Conservation (phyloP, 2,888 invertebrate species). For the Thecocarcelia acutangulata region DNA sequence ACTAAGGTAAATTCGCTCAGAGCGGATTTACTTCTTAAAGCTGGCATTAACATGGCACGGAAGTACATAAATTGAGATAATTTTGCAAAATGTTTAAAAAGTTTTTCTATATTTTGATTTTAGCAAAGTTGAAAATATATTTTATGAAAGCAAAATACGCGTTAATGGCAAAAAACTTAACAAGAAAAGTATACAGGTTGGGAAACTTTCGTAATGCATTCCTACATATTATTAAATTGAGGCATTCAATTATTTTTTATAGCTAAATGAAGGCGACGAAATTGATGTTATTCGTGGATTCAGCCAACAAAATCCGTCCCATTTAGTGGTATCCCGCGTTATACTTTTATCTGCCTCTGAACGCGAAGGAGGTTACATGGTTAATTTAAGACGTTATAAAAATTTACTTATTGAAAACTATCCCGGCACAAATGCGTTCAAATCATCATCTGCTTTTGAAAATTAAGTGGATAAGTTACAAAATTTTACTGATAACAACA, state of each 20-base stretch:
- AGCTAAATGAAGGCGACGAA: conserved; percentile 88
- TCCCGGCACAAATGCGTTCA: conserved; percentile 77
- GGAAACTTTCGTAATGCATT: no score
- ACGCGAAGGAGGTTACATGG: conserved; percentile 82
- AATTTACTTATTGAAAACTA: conserved; percentile 89
- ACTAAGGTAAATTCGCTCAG: conserved; percentile 86
- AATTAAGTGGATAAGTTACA: no score
- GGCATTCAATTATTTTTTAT: conserved; percentile 54
- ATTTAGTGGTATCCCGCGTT: conserved; percentile 87
- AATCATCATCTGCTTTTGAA: conserved; percentile 82
- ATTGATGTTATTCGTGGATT: conserved; percentile 88
- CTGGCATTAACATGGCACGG: conserved; percentile 86
- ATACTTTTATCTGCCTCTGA: conserved; percentile 84
- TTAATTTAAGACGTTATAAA: conserved; percentile 87
- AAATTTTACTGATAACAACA: no score
- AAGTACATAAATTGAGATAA: conserved; percentile 83
- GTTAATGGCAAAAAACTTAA: conserved; percentile 88
- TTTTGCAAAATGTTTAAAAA: conserved; percentile 1
- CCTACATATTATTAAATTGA: background rate
- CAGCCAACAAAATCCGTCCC: conserved; percentile 86
- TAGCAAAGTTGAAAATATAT: conserved; percentile 90
- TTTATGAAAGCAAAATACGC: conserved; percentile 91
- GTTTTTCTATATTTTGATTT: background rate
- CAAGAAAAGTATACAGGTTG: conserved; percentile 88
- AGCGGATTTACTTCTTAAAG: conserved; percentile 87